A percentile compares a stretch with the other conserved stretches of the same genome.
phyloP scores from a whole-genome alignment of 1,140 invertebrate species.

The Apis laboriosa region DNA sequence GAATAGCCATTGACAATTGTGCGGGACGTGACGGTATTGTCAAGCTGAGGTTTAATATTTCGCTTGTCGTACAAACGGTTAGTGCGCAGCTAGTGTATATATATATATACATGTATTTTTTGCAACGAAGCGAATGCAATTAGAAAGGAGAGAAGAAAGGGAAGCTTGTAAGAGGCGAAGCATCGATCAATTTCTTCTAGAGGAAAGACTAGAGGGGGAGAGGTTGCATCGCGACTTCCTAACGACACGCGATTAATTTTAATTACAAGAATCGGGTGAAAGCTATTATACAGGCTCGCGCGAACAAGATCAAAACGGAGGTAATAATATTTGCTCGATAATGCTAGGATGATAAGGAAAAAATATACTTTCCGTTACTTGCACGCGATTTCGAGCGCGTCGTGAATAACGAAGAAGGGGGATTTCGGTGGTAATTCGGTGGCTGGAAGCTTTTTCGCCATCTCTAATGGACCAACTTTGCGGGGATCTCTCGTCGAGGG shows the following conservation, averaged over 20 bases:
- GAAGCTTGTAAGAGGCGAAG: not conserved
- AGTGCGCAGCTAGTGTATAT: too few relatives aligned
- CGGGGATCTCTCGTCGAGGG: not conserved
- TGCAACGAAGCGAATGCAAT: not conserved
- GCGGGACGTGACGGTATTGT: not conserved
- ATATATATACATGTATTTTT: too few relatives aligned
- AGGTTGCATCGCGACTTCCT: not conserved
- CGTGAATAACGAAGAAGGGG: not conserved
- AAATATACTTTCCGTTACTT: too few relatives aligned
- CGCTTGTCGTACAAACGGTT: not conserved
- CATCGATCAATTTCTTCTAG: conserved; percentile 40
- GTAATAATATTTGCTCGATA: not conserved
- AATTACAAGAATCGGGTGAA: conserved; percentile 37
- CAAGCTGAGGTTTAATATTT: not conserved
- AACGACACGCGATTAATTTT: conserved; percentile 53
- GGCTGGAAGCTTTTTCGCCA: not conserved
- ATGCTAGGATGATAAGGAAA: not conserved
- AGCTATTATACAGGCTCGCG: not conserved
- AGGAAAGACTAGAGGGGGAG: conserved; percentile 5
- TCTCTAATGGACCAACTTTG: not conserved
- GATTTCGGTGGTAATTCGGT: not conserved
- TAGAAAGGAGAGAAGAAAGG: not conserved
- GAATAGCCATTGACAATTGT: not conserved
- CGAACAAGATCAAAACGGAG: not conserved
- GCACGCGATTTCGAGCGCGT: not conserved